Conservation (phyloP, 2,113 vertebrate genomes). For the Lophura nycthemera region DNA sequence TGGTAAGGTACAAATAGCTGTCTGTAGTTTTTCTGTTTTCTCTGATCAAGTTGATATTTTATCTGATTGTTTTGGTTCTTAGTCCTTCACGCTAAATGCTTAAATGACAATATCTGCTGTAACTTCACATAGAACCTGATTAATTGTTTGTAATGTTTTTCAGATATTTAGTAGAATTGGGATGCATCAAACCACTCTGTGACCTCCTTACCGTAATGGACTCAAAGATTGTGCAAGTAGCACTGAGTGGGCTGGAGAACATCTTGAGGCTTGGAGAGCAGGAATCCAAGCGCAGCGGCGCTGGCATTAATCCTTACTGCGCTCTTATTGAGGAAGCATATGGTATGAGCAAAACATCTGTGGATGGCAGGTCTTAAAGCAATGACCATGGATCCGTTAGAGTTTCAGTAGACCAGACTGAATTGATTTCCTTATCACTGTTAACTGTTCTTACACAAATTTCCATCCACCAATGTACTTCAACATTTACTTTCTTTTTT, state of each 20-base stretch:
- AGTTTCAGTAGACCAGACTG: neutral
- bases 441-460: neutral
- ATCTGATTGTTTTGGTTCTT: neutral
- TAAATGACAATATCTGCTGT: neutral
- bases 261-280: slow-evolving; percentile 95
- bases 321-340: slow-evolving; percentile 97
- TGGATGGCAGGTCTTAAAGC: neutral
- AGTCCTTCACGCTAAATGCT: neutral
- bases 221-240: slow-evolving; percentile 97
- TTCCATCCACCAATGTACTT: neutral
- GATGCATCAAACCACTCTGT: slow-evolving; percentile 96
- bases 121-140: neutral
- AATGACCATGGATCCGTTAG: neutral
- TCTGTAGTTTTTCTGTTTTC: neutral
- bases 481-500: neutral
- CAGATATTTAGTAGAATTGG: slow-evolving; percentile 94
- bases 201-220: slow-evolving; percentile 98
- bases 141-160: slow-evolving; percentile 27
- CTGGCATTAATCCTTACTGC: slow-evolving; percentile 96
- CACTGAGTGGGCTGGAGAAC: slow-evolving; percentile 95
- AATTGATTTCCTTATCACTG: neutral
- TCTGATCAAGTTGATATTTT: neutral
- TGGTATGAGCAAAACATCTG: slow-evolving; percentile 76
- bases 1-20: neutral
- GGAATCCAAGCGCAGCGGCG: slow-evolving; percentile 90